Evolutionary conservation across 2,888 invertebrate species (phyloP).

Genomic region (Perithous albicinctus): DNA sequence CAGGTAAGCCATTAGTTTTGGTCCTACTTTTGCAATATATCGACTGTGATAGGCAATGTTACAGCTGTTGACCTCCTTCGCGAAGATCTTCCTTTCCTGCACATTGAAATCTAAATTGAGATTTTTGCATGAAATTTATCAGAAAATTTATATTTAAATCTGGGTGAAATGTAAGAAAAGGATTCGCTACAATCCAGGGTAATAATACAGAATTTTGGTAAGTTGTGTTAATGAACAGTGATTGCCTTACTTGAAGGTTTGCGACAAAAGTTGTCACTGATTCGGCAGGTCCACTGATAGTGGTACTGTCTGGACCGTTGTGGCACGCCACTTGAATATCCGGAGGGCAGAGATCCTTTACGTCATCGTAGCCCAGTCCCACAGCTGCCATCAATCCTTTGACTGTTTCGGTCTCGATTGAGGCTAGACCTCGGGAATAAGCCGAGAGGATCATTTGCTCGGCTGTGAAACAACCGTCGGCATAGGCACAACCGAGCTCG

Average conservation of each 20-base stretch:
- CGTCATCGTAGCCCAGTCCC: constrained; percentile 88
- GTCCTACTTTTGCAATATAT: constrained; percentile 91
- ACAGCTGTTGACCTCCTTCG: constrained; percentile 93
- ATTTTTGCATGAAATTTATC: too few relatives aligned
- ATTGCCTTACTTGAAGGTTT: constrained; percentile 84
- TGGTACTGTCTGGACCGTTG: constrained; percentile 93
- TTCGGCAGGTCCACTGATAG: constrained; percentile 94
- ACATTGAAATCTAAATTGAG: background rate
- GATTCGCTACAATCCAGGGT: too few relatives aligned
- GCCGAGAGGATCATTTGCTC: constrained; percentile 80
- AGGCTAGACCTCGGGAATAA: constrained; percentile 79
- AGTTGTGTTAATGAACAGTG: background rate
- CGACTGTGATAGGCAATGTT: constrained; percentile 96
- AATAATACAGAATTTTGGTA: background rate
- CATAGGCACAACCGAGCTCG: constrained; percentile 97
- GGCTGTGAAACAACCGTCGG: constrained; percentile 91
- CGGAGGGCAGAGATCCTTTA: constrained; percentile 89
- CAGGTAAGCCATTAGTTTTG: constrained; percentile 88
- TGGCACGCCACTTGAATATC: constrained; percentile 95
- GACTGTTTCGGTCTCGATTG: constrained; percentile 83
- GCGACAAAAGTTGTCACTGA: constrained; percentile 89
- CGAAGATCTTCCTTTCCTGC: constrained; percentile 91
- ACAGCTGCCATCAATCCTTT: constrained; percentile 96
- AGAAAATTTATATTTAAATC: too few relatives aligned
- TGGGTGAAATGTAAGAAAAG: too few relatives aligned